Evolutionary conservation across 2,888 invertebrate genomes (phyloP).

Genomic region (Trachelus iudaicus): DNA sequence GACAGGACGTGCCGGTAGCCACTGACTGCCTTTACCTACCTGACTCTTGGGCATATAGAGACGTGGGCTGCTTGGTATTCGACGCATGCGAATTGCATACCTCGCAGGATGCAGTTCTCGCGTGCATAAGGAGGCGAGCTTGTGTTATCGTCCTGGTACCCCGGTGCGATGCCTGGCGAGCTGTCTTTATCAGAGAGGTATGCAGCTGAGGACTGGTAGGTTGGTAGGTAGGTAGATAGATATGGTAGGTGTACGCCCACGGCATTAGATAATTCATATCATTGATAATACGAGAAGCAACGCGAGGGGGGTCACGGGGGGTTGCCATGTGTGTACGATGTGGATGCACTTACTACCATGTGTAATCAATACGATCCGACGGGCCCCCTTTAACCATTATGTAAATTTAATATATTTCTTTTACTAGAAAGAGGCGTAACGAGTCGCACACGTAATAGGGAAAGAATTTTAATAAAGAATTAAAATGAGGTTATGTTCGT

Average conservation of each 20-base stretch:
- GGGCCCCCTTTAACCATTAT: neutral
- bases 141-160: constrained; percentile 36
- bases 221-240: constrained; percentile 16
- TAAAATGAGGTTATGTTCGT: neutral
- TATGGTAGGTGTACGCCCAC: constrained; percentile 3
- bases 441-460: neutral
- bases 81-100: constrained; percentile 7
- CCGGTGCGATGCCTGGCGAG: constrained; percentile 2
- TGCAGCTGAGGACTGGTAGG: constrained; percentile 11
- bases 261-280: constrained; percentile 42
- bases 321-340: neutral
- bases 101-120: constrained; percentile 25
- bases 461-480: neutral
- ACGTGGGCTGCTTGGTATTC: constrained; percentile 46
- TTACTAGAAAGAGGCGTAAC: neutral
- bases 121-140: constrained; percentile 23
- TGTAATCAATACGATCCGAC: neutral
- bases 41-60: constrained; percentile 18
- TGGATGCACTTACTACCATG: neutral
- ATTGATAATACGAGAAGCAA: constrained; percentile 33
- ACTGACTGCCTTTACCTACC: constrained; percentile 8
- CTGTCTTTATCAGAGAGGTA: constrained; percentile 17
- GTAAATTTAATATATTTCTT: neutral
- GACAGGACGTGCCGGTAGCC: constrained; percentile 18
- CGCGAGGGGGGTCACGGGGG: constrained; percentile 15